Conservation (phyloP, 1,140 invertebrate genomes). For the Caenorhabditis brenneri region DNA sequence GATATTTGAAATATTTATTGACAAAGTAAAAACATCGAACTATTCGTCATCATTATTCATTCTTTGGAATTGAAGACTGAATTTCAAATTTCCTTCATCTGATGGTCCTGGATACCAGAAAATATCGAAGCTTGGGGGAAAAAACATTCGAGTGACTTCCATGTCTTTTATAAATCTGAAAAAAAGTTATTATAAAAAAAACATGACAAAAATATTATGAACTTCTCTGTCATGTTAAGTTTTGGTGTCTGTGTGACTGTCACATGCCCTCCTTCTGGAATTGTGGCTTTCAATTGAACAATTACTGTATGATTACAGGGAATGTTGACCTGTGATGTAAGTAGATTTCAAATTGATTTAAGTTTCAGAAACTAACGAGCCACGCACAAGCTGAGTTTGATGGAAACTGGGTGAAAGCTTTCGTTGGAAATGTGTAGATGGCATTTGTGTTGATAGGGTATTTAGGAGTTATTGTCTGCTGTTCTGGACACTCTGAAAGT, state of each 20-base stretch:
- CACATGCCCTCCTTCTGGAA: conserved; percentile 5
- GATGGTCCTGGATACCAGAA: conserved; percentile 16
- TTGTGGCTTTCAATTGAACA: conserved; percentile 6
- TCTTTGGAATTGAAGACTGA: background rate
- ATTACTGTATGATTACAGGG: background rate
- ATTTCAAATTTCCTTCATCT: conserved; percentile 1
- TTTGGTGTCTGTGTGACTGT: background rate
- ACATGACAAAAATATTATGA: background rate
- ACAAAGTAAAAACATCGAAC: background rate
- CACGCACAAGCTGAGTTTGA: background rate
- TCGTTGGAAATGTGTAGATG: background rate
- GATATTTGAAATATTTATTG: background rate
- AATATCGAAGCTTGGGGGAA: conserved; percentile 12
- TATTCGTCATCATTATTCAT: background rate
- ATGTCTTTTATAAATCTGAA: background rate
- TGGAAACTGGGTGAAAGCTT: conserved; percentile 3
- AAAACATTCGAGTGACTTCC: background rate
- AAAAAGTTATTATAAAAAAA: background rate
- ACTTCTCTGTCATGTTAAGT: background rate
- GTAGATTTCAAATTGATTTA: too few relatives aligned
- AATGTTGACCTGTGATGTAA: background rate
- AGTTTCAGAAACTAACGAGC: conserved; percentile 2
- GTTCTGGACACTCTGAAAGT: conserved; percentile 1
- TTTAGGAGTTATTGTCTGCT: conserved; percentile 19
- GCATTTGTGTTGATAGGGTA: conserved; percentile 2